Conservation (phyloP, 2,113 vertebrate species). For the Peromyscus californicus region DNA sequence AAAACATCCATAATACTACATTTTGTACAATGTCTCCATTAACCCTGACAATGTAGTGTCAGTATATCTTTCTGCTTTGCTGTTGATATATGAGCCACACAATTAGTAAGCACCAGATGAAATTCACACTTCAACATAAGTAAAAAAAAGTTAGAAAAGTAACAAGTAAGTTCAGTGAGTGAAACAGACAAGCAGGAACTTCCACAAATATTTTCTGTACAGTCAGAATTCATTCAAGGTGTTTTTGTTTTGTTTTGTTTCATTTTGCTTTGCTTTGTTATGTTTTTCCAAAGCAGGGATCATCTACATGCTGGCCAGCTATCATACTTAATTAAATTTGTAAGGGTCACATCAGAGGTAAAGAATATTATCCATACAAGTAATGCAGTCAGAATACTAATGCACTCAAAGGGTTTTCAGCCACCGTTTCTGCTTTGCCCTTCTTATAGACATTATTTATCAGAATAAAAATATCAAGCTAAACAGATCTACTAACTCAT, state of each 20-base stretch:
- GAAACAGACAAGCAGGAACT: slow-evolving; percentile 9
- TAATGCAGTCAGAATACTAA: slow-evolving; percentile 76
- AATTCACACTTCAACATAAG: neutral
- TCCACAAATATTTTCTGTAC: slow-evolving; percentile 54
- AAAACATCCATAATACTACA: neutral
- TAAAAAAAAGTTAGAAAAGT: neutral
- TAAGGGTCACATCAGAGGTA: slow-evolving; percentile 78
- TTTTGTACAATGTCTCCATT: neutral
- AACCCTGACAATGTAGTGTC: neutral
- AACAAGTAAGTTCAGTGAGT: slow-evolving; percentile 16
- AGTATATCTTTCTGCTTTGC: neutral
- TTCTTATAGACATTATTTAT: slow-evolving; percentile 69
- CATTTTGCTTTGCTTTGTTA: slow-evolving; percentile 22
- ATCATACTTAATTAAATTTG: slow-evolving; percentile 82
- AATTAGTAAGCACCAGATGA: neutral
- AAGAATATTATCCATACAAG: slow-evolving; percentile 70
- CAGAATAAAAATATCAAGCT: slow-evolving; percentile 76
- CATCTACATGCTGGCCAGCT: slow-evolving; percentile 67
- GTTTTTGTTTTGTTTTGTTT: slow-evolving; percentile 2
- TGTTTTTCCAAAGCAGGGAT: slow-evolving; percentile 11
- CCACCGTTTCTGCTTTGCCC: slow-evolving; percentile 71
- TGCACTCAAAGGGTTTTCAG: slow-evolving; percentile 59
- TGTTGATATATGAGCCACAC: neutral
- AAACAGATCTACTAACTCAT: slow-evolving; percentile 72
- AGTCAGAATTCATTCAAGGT: slow-evolving; percentile 36